Evolutionary conservation across 2,797 vertebrate genomes (phyloP), one percentile per base, ranked within the genome.

Genomic region (Myiotriccus ornatus): DNA sequence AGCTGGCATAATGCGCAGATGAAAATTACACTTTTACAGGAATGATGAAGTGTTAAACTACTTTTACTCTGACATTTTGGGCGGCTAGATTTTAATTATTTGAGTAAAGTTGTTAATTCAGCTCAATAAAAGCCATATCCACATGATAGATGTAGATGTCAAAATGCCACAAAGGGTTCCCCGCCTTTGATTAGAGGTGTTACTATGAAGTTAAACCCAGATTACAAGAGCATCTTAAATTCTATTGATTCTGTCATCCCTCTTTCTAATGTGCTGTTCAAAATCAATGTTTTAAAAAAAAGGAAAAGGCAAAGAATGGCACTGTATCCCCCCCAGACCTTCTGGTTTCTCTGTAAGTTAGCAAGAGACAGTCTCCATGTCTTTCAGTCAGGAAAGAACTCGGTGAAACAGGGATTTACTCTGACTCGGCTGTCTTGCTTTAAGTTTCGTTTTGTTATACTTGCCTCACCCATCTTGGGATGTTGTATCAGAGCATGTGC

Each of bases 221-320:
- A 97, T 96, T 97, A 97, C 91, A 90, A 96, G 89, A 93, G 87
- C 97, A 94, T 96, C 93, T 97, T 97, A 93, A 96, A 96, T 95
- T 96, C 86, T 97, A 93, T 97, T 92, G 94, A 97, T 98, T 96
- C 91, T 97, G 87, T 97, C 90, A 96, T 81, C 68, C 80, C 93
- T 80, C 89, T 91, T 97, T 96, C 78, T 94, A 93, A 97, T 89
- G 55, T 90, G 56, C 80, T 92, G 64, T 83, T 95, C 91, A 91
- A 94, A 94, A 88, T 77, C 92, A 86, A 63, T 94, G 75, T 77
- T 87, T 37, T 19, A 49, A 34, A 76, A 67, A 62, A 57, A 77
- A 63, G 49, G 44, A 73, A 81, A 68, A 86, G 57, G 52, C 7
- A 3, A 71, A 69, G 82, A 93, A 89, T 94, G 71, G 65, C 81